A percentile compares a stretch with the other conserved stretches of the same genome.
Evolutionary conservation across 2,113 vertebrate species (phyloP).

Genomic region (Bothrops jararaca): DNA sequence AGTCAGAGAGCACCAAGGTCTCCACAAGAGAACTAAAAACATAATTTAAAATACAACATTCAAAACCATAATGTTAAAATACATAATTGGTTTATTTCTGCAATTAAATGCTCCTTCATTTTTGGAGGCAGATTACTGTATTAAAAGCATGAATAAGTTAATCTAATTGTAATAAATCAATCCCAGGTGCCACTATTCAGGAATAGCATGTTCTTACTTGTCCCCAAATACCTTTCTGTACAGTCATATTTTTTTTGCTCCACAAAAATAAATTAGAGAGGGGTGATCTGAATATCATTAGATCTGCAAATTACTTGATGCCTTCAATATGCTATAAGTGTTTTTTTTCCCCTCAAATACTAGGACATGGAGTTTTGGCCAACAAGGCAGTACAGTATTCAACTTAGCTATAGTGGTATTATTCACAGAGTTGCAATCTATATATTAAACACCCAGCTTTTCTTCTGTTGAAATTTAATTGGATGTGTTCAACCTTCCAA

Average conservation of each 20-base stretch:
- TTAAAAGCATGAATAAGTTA: neutral
- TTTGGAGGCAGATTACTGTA: neutral
- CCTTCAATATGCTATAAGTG: neutral
- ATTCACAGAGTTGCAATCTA: neutral
- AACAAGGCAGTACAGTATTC: neutral
- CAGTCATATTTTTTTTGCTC: neutral
- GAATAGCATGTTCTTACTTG: neutral
- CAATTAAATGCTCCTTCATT: neutral
- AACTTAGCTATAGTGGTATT: neutral
- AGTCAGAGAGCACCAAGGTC: neutral
- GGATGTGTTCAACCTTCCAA: neutral
- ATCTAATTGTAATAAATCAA: neutral
- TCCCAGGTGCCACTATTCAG: neutral
- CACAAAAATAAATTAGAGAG: neutral
- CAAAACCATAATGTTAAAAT: neutral
- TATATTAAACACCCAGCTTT: neutral
- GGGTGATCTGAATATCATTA: neutral
- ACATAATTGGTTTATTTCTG: neutral
- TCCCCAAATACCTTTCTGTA: neutral
- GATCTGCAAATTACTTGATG: neutral
- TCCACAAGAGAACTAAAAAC: neutral
- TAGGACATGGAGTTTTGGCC: neutral
- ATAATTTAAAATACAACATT: neutral
- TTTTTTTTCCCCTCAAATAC: neutral
- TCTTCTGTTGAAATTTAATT: neutral